phyloP scores from a whole-genome alignment of 2,888 invertebrate species.

The Drosophila prostipennis region DNA sequence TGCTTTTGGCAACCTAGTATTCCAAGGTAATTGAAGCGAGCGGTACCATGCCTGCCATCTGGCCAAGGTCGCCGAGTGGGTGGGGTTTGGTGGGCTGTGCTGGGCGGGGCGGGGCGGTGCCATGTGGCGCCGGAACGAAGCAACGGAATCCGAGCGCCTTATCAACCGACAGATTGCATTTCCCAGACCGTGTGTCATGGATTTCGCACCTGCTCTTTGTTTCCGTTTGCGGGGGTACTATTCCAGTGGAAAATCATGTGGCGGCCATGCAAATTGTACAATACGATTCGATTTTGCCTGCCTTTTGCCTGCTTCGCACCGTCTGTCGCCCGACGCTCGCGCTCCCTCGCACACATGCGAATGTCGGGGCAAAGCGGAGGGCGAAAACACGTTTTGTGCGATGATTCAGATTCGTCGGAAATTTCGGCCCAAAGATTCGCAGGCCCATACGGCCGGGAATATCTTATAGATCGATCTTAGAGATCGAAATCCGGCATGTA shows the following conservation, averaged over 20 bases:
- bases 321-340: conserved; percentile 8
- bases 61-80: conserved; percentile 21
- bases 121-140: conserved; percentile 38
- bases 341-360: conserved; percentile 55
- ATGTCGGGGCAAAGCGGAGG: conserved; percentile 56
- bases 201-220: conserved; percentile 67
- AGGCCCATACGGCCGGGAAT: background rate
- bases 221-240: conserved; percentile 56
- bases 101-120: conserved; percentile 26
- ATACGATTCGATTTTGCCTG: conserved; percentile 33
- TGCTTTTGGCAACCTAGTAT: background rate
- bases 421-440: conserved; percentile 14
- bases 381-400: conserved; percentile 80
- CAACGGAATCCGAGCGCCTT: conserved; percentile 12
- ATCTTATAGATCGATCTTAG: conserved; percentile 8
- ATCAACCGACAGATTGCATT: conserved; percentile 62
- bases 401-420: conserved; percentile 56
- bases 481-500: too few relatives aligned
- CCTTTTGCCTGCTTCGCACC: conserved; percentile 33
- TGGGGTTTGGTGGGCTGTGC: conserved; percentile 23
- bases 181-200: conserved; percentile 59
- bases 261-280: conserved; percentile 43
- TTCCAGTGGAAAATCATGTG: conserved; percentile 28
- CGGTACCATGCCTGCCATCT: conserved; percentile 21
- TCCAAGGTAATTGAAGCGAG: conserved; percentile 8